Percentiles rank a stretch among this genome's conserved stretches.
phyloP scores from a whole-genome alignment of 2,888 invertebrate species.

The Onchidella celtica region DNA sequence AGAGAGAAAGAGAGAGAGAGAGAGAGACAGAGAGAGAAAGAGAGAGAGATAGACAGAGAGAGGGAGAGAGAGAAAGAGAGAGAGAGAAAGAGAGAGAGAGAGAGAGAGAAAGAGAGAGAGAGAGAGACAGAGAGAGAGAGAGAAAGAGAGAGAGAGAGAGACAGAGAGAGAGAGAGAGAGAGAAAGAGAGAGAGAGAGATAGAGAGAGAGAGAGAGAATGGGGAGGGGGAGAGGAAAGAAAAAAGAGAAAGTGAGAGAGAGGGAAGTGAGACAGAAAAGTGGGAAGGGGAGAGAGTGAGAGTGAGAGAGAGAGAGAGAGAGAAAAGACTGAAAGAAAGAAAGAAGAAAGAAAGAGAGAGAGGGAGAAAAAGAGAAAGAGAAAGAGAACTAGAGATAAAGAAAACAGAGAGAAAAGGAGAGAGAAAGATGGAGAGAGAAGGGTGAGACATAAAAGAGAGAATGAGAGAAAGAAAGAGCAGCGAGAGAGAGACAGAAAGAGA shows the following conservation, averaged over 20 bases:
- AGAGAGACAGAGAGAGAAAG: constrained; percentile 19
- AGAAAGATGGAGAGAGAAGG: too few relatives aligned
- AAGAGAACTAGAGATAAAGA: neutral
- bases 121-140: neutral
- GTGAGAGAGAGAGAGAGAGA: neutral
- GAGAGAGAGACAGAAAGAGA: too few relatives aligned
- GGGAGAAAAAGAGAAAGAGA: neutral
- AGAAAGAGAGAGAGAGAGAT: neutral
- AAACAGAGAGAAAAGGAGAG: too few relatives aligned
- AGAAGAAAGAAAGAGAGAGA: neutral
- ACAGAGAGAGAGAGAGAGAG: neutral
- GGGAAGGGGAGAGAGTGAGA: neutral
- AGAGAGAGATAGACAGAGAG: neutral
- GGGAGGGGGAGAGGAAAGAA: neutral
- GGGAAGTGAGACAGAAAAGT: too few relatives aligned
- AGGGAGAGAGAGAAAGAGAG: neutral
- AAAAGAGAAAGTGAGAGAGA: too few relatives aligned
- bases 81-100: neutral
- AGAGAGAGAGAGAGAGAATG: too few relatives aligned
- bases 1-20: too few relatives aligned
- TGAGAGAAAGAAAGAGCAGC: too few relatives aligned
- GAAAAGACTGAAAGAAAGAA: neutral
- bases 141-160: neutral
- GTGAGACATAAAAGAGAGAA: too few relatives aligned
- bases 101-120: constrained; percentile 1